Conservation (phyloP, 1,140 invertebrate genomes). For the Drosophila nasuta region DNA sequence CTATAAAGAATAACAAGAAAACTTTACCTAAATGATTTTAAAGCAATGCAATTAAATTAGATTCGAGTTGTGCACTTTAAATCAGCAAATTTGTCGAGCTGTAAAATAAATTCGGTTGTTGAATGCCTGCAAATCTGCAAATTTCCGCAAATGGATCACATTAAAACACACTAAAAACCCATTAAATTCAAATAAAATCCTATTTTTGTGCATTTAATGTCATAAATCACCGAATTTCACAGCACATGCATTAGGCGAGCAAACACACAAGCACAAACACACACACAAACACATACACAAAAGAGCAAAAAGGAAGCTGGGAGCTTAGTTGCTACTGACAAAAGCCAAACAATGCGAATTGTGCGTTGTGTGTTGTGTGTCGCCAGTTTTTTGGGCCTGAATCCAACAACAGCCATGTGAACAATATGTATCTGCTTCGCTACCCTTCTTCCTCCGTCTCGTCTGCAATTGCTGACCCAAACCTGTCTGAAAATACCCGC, state of each 20-base stretch:
- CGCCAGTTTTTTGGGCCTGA: slow-evolving; percentile 40
- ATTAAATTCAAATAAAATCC: slow-evolving; percentile 81
- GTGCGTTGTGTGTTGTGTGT: slow-evolving; percentile 60
- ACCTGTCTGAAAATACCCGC: slow-evolving; percentile 16
- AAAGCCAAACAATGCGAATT: slow-evolving; percentile 78
- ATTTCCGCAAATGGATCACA: slow-evolving; percentile 75
- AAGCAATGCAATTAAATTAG: slow-evolving; percentile 2
- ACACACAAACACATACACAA: slow-evolving; percentile 30
- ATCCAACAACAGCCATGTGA: slow-evolving; percentile 44
- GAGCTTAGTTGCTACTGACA: slow-evolving; percentile 66
- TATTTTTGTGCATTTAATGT: slow-evolving; percentile 80
- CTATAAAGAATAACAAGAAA: not conserved
- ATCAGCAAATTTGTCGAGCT: slow-evolving; percentile 28
- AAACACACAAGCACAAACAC: slow-evolving; percentile 33
- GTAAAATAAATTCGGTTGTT: slow-evolving; percentile 27
- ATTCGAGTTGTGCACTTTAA: slow-evolving; percentile 9
- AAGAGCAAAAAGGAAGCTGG: slow-evolving; percentile 41
- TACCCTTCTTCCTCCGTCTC: slow-evolving; percentile 1
- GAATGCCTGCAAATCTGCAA: slow-evolving; percentile 63
- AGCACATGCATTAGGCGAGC: slow-evolving; percentile 49
- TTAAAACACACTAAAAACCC: slow-evolving; percentile 81
- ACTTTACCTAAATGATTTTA: not conserved
- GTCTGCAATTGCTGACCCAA: slow-evolving; percentile 36
- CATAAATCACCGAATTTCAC: slow-evolving; percentile 79
- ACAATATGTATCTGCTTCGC: slow-evolving; percentile 54